Percentiles rank a stretch among this genome's conserved stretches.
phyloP scores from a whole-genome alignment of 2,113 vertebrate species.

The Perca fluviatilis region DNA sequence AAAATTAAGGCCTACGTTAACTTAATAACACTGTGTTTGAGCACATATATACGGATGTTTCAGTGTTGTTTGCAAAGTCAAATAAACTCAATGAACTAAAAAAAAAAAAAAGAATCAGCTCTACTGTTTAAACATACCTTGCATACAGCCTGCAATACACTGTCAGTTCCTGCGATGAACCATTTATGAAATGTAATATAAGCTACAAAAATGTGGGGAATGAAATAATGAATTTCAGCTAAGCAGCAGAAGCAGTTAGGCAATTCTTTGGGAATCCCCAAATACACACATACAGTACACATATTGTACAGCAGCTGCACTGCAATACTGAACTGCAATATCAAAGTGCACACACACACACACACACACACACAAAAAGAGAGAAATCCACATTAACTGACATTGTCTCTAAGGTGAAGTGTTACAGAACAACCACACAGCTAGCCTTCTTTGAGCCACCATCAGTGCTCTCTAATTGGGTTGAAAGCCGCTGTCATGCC shows the following conservation, averaged over 20 bases:
- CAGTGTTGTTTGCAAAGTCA: background rate
- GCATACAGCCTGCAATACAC: background rate
- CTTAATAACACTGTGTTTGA: background rate
- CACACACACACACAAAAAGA: background rate
- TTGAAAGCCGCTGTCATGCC: conserved; percentile 71
- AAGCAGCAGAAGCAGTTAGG: conserved; percentile 20
- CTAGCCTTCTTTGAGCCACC: conserved; percentile 57
- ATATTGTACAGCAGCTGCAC: conserved; percentile 47
- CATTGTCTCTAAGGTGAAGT: conserved; percentile 58
- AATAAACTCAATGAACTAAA: background rate
- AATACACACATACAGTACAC: conserved; percentile 12
- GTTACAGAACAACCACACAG: conserved; percentile 63
- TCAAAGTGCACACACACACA: background rate
- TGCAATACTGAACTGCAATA: conserved; percentile 40
- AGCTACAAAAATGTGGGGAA: background rate
- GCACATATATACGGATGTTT: background rate
- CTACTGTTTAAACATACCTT: background rate
- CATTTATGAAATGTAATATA: background rate
- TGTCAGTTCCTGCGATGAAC: background rate
- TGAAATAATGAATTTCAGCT: background rate
- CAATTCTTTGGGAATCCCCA: conserved; percentile 56
- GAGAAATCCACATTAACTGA: conserved; percentile 39
- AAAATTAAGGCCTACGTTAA: background rate
- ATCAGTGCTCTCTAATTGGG: conserved; percentile 72
- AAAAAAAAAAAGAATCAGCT: too few species aligned